These are phyloP conservation scores for Coryphaenoides rupestris DNA, from an alignment of 2,113 vertebrate species.

Conservation along the genomic window DNA sequence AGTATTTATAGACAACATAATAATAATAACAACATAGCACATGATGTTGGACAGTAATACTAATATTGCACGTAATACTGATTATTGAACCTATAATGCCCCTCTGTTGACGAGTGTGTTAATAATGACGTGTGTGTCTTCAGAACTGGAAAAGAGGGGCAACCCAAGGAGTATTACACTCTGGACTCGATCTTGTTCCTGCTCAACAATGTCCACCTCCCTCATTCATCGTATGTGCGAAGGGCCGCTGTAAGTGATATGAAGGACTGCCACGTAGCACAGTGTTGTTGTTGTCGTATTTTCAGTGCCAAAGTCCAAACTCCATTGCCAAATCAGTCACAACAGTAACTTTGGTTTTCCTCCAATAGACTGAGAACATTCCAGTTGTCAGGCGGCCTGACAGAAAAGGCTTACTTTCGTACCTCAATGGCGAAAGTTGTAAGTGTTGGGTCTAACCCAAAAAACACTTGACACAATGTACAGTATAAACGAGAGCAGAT, in stretches of 20 bases:
- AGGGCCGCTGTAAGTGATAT: slow-evolving; percentile 90
- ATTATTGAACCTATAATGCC: no score
- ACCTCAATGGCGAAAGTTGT: slow-evolving; percentile 97
- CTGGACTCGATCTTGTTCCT: slow-evolving; percentile 97
- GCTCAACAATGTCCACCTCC: slow-evolving; percentile 97
- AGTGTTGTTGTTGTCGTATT: neutral
- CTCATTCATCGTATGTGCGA: slow-evolving; percentile 94
- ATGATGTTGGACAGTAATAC: no score
- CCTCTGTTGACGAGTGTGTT: no score
- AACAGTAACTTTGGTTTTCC: slow-evolving; percentile 2
- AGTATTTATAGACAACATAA: no score
- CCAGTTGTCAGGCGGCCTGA: slow-evolving; percentile 96
- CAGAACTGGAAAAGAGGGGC: slow-evolving; percentile 94
- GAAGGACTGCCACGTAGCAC: neutral
- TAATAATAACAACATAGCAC: no score
- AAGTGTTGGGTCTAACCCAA: slow-evolving; percentile 62
- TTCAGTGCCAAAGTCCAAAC: neutral
- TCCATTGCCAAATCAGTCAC: neutral
- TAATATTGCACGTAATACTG: no score
- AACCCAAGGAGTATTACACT: slow-evolving; percentile 97
- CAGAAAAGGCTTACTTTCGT: slow-evolving; percentile 93
- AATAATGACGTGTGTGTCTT: slow-evolving; percentile 3
- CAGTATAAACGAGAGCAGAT: no score
- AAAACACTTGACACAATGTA: neutral
- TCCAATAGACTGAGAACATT: slow-evolving; percentile 96